phyloP scores from a whole-genome alignment of 2,888 invertebrate species.

The Ptychoptera albimana region DNA sequence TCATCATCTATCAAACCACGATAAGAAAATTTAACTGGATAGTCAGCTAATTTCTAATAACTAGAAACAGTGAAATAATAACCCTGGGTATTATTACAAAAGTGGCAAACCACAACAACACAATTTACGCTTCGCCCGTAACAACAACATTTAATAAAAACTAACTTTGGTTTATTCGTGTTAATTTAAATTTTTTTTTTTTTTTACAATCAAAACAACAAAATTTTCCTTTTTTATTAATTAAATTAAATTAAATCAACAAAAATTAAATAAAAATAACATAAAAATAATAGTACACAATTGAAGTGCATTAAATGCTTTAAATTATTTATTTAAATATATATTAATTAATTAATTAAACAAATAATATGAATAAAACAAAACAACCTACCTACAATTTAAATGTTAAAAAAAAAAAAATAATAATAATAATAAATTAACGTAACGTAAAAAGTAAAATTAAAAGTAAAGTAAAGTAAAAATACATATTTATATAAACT shows the following conservation, averaged over 20 bases:
- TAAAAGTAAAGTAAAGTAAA: conserved; percentile 9
- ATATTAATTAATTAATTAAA: conserved; percentile 6
- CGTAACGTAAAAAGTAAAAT: conserved; percentile 11
- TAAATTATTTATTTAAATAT: neutral
- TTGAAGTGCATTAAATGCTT: neutral
- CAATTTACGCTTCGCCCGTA: no score
- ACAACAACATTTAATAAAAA: no score
- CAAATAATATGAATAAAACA: conserved; percentile 14
- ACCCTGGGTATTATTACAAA: no score
- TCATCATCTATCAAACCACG: no score
- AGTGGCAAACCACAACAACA: no score
- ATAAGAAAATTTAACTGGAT: no score
- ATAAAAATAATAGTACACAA: conserved; percentile 3
- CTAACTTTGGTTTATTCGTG: no score
- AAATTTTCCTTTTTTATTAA: conserved; percentile 4
- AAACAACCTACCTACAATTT: conserved; percentile 30
- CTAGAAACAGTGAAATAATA: no score
- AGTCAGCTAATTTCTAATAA: no score
- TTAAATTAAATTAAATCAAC: neutral
- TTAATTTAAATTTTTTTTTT: no score
- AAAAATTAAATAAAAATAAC: conserved; percentile 3
- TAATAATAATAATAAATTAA: conserved; percentile 12
- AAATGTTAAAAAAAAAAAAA: conserved; percentile 19
- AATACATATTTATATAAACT: conserved; percentile 11
- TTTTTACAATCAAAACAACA: no score